Base-by-base conservation (phyloP, 2,888 invertebrate genomes). In the Tipula lateralis region DNA sequence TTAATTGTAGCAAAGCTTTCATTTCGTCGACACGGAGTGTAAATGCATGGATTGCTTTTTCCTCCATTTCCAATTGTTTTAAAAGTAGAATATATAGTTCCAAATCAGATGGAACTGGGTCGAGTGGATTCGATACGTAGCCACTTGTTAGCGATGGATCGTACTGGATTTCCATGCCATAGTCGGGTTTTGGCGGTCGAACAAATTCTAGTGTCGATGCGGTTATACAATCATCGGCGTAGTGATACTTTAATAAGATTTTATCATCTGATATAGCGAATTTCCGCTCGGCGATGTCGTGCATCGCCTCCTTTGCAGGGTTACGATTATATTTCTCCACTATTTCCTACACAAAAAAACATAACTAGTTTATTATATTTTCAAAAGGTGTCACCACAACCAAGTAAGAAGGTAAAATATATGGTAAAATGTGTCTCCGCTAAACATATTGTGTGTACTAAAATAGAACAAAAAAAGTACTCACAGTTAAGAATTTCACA, bases 151-250 rank as follows among this genome's bases (percentile, higher is more conserved):
- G 91, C 2, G 92, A 91, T 0, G 93, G 93, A 88, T 93, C 92
- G 86, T 93, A 95, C 50, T 91, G 88, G 9, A 95, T 91, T 86
- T 92, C 92, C 4, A 94, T 93, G 0, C 94, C 95, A 87, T 94
- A 93, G 87, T 96, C 95, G 0, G 94, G 92, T 84, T 93, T 89
- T 4, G 93, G 92, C 0, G 96, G 95, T 87, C 95, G 95, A 1
- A 91, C 90, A 87, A 93, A 96, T 84, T 90, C 91, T 66, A 94
- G 91, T 0, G 92, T 94, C 12, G 89, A 88, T 2, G 90, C 88
- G 0, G 90, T 90, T 5, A 90, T 87, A 16, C 89, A 89, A 82
- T 89, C 89, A 24, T 87, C 87, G 0, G 86, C 87, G 84, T 89
- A 90, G 84, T 90, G 90, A 85, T 89, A 90, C 86, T 89, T 88